Base-by-base conservation (phyloP, 2,113 vertebrate genomes). In the Pteropus alecto region DNA sequence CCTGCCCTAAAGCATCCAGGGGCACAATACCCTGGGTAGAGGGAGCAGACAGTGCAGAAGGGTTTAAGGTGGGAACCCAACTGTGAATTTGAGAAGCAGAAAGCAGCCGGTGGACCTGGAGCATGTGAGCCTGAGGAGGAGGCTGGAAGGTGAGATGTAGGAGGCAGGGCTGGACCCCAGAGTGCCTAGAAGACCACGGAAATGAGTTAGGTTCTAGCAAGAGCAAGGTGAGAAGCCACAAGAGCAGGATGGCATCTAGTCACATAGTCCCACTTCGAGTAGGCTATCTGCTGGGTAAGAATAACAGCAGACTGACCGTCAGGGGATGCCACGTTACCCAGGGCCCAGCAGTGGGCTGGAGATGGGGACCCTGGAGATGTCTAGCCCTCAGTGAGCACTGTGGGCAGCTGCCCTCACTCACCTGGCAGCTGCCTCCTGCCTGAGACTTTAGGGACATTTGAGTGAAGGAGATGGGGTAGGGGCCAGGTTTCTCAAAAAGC, bases 361-460 rank as follows among this genome's bases (percentile, higher is more conserved):
- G 67, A 24, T 4, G 15, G 13, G 24, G 46, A 35, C 60, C 11
- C 12, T 0, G 2, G 46, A 68, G 24, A 38, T 54, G 60, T 21
- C 6, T 28, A 38, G 76, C 43, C 38, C 11, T 11, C 3, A 0
- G 48, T 3, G 38, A 71, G 48, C 56, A 26, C 1, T 1, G 2
- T 6, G 38, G 51, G 38, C 30, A 26, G 58, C 67, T 1, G 3
- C 18, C 26, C 18, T 12, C 3, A 82, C 98, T 96, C 94, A 99
- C 99, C 99, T 98, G 82, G 99, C 99, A 0, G 99, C 94, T 0
- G 99, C 99, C 97, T 99, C 99, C 98, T 99, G 99, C 65, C 73
- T 65, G 71, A 87, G 70, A 61, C 71, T n/a, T 76, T 41, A n/a
- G 70, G 67, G 81, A 82, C 30, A 18, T 5, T 51, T 81, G 63